Evolutionary conservation across 2,113 vertebrate species (phyloP).

Genomic region (Numida meleagris): DNA sequence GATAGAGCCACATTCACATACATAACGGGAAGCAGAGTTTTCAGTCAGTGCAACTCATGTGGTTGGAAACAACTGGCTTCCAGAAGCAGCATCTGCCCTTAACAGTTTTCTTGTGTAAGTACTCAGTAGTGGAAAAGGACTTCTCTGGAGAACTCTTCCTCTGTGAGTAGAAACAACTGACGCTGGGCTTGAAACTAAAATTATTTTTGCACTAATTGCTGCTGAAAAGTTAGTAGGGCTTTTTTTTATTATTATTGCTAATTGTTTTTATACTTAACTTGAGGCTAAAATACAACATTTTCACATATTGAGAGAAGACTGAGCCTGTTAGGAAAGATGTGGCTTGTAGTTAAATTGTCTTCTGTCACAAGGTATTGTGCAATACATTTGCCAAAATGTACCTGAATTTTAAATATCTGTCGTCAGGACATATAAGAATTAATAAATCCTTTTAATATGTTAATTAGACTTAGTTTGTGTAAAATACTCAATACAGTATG

Average conservation of each 20-base stretch:
- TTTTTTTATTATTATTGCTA: not conserved
- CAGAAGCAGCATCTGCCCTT: not conserved
- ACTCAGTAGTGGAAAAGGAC: not conserved
- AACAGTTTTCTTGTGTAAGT: not conserved
- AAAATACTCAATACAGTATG: not conserved
- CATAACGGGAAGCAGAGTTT: not conserved
- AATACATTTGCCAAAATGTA: not conserved
- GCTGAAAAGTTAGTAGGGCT: not conserved
- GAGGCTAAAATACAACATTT: not conserved
- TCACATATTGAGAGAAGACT: not conserved
- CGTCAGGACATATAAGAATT: not conserved
- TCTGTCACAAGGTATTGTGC: not conserved
- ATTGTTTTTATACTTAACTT: not conserved
- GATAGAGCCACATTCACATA: accelerated
- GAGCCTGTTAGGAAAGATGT: not conserved
- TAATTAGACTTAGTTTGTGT: not conserved
- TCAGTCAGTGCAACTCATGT: not conserved
- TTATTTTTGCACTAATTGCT: not conserved
- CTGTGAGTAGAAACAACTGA: not conserved
- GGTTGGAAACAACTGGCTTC: not conserved
- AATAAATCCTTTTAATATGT: not conserved
- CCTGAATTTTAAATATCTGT: not conserved
- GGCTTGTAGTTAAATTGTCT: not conserved
- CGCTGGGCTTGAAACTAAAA: not conserved
- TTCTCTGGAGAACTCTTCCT: not conserved